A percentile compares a stretch with the other conserved stretches of the same genome.
These are phyloP conservation scores for rabbit (Oryctolagus cuniculus) DNA, from an alignment of 2,113 vertebrate genomes.

Conservation along the genomic window mOryCun1.1 NC_091445.1:39288501-39289000, in stretches of 20 bases:
- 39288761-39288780: not conserved
- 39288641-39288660: no score
- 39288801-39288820: slow-evolving; percentile 18
- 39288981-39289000: not conserved
- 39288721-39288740: not conserved
- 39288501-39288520: no score
- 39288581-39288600: no score
- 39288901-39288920: not conserved
- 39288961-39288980: not conserved
- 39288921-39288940: not conserved
- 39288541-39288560: no score
- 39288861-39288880: not conserved
- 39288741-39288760: slow-evolving; percentile 40
- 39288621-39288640: no score
- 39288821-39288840: not conserved
- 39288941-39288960: not conserved
- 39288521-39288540: no score
- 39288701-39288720: not conserved
- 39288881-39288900: not conserved
- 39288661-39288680: no score
- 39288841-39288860: not conserved
- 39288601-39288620: no score
- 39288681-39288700: no score
- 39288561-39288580: no score
- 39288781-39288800: not conserved